Conservation (phyloP, 1,140 invertebrate genomes). For the Lepidurus arcticus region DNA sequence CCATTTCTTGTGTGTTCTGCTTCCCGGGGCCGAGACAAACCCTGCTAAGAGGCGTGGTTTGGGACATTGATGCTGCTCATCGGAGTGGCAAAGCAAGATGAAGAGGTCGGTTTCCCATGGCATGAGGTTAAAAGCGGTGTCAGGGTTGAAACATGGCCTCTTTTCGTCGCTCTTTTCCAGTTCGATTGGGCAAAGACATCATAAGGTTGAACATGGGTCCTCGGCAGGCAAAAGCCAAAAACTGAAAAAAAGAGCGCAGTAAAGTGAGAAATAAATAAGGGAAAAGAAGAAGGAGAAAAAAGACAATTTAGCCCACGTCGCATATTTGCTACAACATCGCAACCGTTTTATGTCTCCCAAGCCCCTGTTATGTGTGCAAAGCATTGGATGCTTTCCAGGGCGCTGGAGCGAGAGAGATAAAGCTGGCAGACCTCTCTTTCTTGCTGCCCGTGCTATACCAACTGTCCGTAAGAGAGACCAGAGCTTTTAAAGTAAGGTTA, state of each 20-base stretch:
- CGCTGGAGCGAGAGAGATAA: slow-evolving; percentile 8
- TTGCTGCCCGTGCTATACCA: background rate
- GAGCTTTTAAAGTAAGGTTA: too few relatives aligned
- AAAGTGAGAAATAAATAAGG: background rate
- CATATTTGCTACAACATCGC: background rate
- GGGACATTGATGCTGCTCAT: background rate
- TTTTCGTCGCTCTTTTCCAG: background rate
- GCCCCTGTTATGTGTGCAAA: background rate
- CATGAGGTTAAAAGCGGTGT: slow-evolving; percentile 21
- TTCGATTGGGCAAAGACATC: slow-evolving; percentile 10
- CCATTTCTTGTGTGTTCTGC: too few relatives aligned
- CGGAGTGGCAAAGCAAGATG: slow-evolving; percentile 12
- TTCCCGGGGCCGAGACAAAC: too few relatives aligned
- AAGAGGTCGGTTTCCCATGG: slow-evolving; percentile 8
- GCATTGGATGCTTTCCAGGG: background rate
- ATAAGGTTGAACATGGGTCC: background rate
- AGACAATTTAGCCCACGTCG: slow-evolving; percentile 24
- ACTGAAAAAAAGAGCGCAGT: background rate
- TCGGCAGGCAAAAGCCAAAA: too few relatives aligned
- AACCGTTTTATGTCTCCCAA: slow-evolving; percentile 23
- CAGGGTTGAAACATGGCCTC: slow-evolving; percentile 13
- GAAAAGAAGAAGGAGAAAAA: background rate
- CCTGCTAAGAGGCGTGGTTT: background rate
- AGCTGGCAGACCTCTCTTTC: background rate
- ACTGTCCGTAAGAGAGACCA: too few relatives aligned